phyloP scores from a whole-genome alignment of 2,888 invertebrate genomes.

The Coleophora flavipennella region DNA sequence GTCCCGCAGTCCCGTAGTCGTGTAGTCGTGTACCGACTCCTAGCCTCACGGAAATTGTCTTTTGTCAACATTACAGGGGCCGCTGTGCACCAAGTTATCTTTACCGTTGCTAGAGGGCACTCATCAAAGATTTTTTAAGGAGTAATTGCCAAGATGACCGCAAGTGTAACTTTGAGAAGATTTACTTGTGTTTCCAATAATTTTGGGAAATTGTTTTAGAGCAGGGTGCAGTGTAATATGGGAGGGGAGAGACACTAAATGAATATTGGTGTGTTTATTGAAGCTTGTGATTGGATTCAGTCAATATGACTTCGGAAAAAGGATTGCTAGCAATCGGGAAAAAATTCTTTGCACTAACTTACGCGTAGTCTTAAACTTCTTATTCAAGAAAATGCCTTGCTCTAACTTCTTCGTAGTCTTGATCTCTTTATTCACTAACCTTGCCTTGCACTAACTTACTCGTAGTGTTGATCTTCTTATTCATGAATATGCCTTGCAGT shows the following conservation, averaged over 20 bases:
- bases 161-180: slow-evolving; percentile 2
- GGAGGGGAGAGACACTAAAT: neutral
- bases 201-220: slow-evolving; percentile 40
- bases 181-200: slow-evolving; percentile 23
- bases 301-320: no score
- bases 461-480: no score
- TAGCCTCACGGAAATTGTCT: neutral
- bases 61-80: neutral
- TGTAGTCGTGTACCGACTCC: slow-evolving; percentile 16
- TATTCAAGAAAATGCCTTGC: no score
- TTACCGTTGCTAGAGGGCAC: neutral
- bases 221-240: slow-evolving; percentile 2
- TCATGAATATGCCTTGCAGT: no score
- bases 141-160: neutral
- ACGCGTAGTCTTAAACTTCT: no score
- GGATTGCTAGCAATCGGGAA: no score
- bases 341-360: no score
- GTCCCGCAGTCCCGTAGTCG: slow-evolving; percentile 52
- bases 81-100: neutral
- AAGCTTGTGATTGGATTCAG: no score
- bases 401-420: no score
- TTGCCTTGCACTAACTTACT: no score
- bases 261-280: no score
- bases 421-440: no score
- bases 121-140: neutral